These are phyloP conservation scores for Siniperca obscura DNA, from an alignment of 2,797 vertebrate genomes.

Conservation along the genomic window DNA sequence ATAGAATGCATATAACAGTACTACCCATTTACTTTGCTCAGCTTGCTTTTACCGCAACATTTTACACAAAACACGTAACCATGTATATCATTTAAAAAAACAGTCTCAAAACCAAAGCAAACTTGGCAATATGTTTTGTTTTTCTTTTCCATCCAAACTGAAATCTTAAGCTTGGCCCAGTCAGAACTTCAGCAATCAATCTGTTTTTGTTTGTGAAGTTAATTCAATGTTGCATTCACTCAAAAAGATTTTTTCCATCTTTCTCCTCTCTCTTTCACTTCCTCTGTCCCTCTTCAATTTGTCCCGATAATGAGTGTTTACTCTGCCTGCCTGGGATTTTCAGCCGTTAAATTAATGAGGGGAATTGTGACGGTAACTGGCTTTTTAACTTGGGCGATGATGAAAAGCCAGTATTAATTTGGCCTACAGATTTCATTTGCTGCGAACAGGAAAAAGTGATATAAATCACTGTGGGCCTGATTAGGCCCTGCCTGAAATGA, in stretches of 20 bases:
- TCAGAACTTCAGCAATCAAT: slow-evolving; percentile 70
- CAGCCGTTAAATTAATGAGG: slow-evolving; percentile 94
- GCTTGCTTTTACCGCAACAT: not conserved
- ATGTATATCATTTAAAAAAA: not conserved
- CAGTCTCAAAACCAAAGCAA: not conserved
- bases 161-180: slow-evolving; percentile 20
- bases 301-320: slow-evolving; percentile 92
- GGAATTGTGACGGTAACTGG: slow-evolving; percentile 94
- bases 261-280: slow-evolving; percentile 66
- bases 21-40: not conserved
- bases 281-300: slow-evolving; percentile 84
- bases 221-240: slow-evolving; percentile 84
- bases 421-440: slow-evolving; percentile 99
- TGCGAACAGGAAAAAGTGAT: slow-evolving; percentile 98
- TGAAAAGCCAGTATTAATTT: slow-evolving; percentile 99
- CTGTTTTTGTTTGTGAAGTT: slow-evolving; percentile 78
- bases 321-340: slow-evolving; percentile 90
- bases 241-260: slow-evolving; percentile 71
- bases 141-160: not conserved
- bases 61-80: slow-evolving; percentile 1
- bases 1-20: not conserved
- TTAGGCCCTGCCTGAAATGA: slow-evolving; percentile 97
- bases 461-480: slow-evolving; percentile 99
- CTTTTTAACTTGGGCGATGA: slow-evolving; percentile 94
- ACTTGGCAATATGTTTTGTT: not conserved